Evolutionary conservation across 2,797 vertebrate species (phyloP), one percentile per base, ranked within the genome.

Genomic region (Acipenser oxyrinchus): DNA sequence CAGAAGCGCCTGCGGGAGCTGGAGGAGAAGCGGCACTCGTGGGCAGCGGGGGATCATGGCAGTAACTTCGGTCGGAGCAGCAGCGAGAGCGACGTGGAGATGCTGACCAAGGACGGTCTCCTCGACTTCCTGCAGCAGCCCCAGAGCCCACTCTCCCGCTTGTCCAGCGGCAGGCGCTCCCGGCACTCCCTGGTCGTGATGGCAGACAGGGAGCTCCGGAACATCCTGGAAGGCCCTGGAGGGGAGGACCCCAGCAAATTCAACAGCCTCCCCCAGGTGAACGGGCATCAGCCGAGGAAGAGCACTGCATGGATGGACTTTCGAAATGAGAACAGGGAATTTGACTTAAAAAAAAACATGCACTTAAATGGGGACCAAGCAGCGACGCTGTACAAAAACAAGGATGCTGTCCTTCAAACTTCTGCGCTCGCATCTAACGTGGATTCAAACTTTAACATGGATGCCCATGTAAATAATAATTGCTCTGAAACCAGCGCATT

Each of bases 81-180:
- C 84, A 99, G 97, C 18, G 97, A 99, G 85, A 97, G 89, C 2
- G 95, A 99, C 2, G 94, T 99, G 66, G 90, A 94, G 53, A 83
- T 89, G 78, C 79, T 98, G 75, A 88, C 90, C 63, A 93, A 93
- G 76, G 94, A 94, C 7, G 91, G 93, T 51, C 83, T 93, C 0
- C 82, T 95, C 72, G 93, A 95, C 73, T 94, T 97, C 72, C 78
- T 92, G 55, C 90, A 91, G 71, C 93, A 93, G 76, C 91, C 94
- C 3, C 75, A 87, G 72, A 95, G 92, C 70, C 91, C 92, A 0
- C 87, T 89, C 0, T 89, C 84, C 66, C 92, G 94, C 67, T 93
- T 92, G 1, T 82, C 91, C 49, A 95, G 90, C 61, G 87, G 89
- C 51, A 93, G 93, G 2, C 95, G 95, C 49, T 91, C 93, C 70